These are phyloP conservation scores for Drosophila melanica DNA, from an alignment of 1,140 invertebrate genomes.

Conservation along the genomic window DNA sequence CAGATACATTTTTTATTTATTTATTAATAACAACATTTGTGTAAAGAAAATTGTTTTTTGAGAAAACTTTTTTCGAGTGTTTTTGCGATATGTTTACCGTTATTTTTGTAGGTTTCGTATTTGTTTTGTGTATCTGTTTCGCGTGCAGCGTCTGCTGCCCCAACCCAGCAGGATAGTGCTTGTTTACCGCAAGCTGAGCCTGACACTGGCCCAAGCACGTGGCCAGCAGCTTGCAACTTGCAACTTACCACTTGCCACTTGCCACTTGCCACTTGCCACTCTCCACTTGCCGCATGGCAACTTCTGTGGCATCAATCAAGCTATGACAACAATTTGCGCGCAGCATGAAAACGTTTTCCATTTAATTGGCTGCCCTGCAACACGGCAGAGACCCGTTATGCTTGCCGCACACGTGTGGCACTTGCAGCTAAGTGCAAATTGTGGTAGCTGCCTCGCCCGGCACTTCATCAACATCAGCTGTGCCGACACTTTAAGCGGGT, in stretches of 20 bases:
- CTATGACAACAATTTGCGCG: constrained; percentile 56
- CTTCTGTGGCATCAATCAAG: constrained; percentile 65
- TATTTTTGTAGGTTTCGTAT: constrained; percentile 28
- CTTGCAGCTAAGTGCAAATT: constrained; percentile 50
- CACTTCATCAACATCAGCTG: constrained; percentile 48
- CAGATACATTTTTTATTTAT: no score
- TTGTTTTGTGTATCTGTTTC: constrained; percentile 38
- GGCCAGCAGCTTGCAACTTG: constrained; percentile 4
- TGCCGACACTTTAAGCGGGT: constrained; percentile 37
- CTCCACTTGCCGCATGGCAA: constrained; percentile 3
- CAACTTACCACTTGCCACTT: not conserved
- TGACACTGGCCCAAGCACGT: not conserved
- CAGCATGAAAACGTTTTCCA: constrained; percentile 70
- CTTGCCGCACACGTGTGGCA: constrained; percentile 19
- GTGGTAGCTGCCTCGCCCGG: constrained; percentile 28
- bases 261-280: not conserved
- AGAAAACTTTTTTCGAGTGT: no score
- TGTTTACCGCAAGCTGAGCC: constrained; percentile 33
- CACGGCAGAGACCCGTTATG: not conserved
- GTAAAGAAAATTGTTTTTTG: no score
- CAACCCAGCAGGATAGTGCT: constrained; percentile 20
- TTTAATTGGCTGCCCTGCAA: constrained; percentile 57
- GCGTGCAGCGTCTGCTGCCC: constrained; percentile 30
- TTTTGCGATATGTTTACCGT: constrained; percentile 35
- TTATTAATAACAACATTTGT: no score